Base-by-base conservation (phyloP, 2,113 vertebrate species). In the Aptenodytes patagonicus region DNA sequence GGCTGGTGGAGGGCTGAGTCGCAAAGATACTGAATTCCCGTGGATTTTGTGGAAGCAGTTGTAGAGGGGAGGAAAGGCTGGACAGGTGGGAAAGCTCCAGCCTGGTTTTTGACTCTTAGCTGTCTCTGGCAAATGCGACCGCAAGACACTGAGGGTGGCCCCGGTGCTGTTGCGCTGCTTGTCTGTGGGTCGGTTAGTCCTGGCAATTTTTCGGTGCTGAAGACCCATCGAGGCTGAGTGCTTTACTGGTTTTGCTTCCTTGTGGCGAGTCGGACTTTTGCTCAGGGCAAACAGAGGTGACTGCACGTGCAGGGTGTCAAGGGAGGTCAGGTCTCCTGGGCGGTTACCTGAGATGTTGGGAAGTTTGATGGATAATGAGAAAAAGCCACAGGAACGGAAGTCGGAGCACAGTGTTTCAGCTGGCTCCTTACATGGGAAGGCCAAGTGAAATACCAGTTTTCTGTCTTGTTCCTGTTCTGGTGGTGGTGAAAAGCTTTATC, bases 91-190 rank as follows among this genome's bases (percentile, higher is more conserved):
- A 58, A 2, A 4, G 42, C 42, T 84, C 15, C 58, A 49, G 16
- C 47, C 52, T 64, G 85, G 3, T 36, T 79, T 89, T 46, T 79
- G 42, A 40, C 58, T 10, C 49, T 11, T 16, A 36, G 54, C 9
- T 91, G 52, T 44, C 66, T 58, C 44, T 90, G 66, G 54, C 52
- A 92, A n/a, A 61, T 19, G 36, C 1, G 11, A 36, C 64, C 25
- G 13, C 40, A 58, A 70, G 84, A 57, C 34, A 8, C 57, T 26
- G 52, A 89, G 38, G 2, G 0, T 24, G 36, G 12, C 36, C 18
- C 31, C 0, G 0, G 22, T 68, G 73, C 44, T 6, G 5, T 70
- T 25, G 2, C 1, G 2, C 77, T 13, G 4, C 0, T 0, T 80
- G 25, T 38, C 46, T 36, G 17, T 36, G 71, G 32, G 5, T 40